Conservation (phyloP, 2,113 vertebrate species). For the Podiceps cristatus region DNA sequence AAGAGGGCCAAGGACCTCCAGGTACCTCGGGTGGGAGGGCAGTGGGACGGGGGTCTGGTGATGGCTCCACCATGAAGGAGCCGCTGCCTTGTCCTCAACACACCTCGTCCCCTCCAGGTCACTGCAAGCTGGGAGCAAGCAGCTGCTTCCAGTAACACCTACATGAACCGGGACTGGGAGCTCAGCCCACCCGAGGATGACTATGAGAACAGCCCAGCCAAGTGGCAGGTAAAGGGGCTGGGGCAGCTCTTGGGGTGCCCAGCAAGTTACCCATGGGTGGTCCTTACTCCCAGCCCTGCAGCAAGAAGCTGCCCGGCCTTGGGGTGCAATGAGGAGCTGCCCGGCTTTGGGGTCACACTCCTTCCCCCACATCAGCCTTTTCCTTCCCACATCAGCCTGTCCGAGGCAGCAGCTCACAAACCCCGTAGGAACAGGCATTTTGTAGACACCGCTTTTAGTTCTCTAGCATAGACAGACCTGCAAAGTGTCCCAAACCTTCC, state of each 20-base stretch:
- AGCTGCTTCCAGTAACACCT: not conserved
- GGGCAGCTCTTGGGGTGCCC: accelerated
- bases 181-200: not conserved
- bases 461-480: not conserved
- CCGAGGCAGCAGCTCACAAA: not conserved
- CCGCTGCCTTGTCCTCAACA: not conserved
- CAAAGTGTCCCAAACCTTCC: not conserved
- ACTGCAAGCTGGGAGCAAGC: not conserved
- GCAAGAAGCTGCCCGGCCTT: accelerated
- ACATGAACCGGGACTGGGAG: not conserved
- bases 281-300: not conserved
- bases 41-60: not conserved
- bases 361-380: not conserved
- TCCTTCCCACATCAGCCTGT: not conserved
- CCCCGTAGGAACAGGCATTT: not conserved
- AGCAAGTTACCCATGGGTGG: no score
- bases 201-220: not conserved
- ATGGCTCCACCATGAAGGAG: not conserved
- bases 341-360: not conserved
- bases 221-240: not conserved
- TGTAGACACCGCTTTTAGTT: accelerated
- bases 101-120: not conserved
- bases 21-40: not conserved
- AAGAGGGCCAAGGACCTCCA: not conserved
- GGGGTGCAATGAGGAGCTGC: not conserved